phyloP scores from a whole-genome alignment of 2,888 invertebrate genomes.

The Drosophila borborema region DNA sequence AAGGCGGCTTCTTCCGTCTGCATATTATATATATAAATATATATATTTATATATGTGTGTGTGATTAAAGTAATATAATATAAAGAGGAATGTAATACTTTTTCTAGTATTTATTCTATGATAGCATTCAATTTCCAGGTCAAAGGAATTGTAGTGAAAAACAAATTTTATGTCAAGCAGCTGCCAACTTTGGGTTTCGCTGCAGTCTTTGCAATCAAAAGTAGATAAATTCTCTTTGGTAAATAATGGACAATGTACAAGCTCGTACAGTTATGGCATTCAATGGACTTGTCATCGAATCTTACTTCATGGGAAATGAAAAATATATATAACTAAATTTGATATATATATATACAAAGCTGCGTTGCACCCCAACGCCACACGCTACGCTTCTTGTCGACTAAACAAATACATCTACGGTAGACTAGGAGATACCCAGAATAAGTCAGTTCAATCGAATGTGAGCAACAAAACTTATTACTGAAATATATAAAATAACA shows the following conservation, averaged over 20 bases:
- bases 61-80: too few relatives aligned
- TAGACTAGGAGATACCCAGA: not conserved
- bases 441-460: not conserved
- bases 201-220: not conserved
- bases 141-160: not conserved
- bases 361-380: not conserved
- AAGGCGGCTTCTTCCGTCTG: too few relatives aligned
- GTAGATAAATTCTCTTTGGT: not conserved
- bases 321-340: not conserved
- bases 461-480: too few relatives aligned
- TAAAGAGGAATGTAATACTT: not conserved
- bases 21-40: too few relatives aligned
- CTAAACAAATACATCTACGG: not conserved
- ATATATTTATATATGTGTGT: too few relatives aligned
- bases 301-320: not conserved
- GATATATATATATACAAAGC: not conserved
- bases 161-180: slow-evolving; percentile 1
- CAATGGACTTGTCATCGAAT: slow-evolving; percentile 1
- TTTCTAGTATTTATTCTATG: not conserved
- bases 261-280: not conserved
- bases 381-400: not conserved
- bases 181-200: not conserved
- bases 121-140: not conserved
- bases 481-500: too few relatives aligned
- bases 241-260: not conserved